Percentiles rank a stretch among this genome's conserved stretches.
These are phyloP conservation scores for Danio tinwini DNA, from an alignment of 2,797 vertebrate species.

Conservation along the genomic window DNA sequence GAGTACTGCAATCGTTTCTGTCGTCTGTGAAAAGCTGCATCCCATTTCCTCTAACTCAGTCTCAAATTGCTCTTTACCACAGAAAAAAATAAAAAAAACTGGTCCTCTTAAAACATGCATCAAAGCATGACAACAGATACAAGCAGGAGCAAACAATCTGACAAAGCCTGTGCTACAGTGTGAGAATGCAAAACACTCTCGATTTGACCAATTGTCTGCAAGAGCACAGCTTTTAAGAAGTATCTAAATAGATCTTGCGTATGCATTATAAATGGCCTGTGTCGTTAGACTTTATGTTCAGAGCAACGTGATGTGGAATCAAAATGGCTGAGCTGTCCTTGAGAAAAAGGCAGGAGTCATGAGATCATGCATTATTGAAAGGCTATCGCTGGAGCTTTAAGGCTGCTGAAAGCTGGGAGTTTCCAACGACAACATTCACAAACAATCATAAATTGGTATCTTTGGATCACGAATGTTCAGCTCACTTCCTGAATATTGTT, in stretches of 20 bases:
- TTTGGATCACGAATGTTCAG: constrained; percentile 20
- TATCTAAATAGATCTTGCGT: constrained; percentile 7
- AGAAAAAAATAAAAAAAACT: neutral
- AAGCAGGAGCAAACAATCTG: constrained; percentile 16
- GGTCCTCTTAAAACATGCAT: neutral
- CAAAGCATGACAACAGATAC: neutral
- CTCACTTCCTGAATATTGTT: neutral
- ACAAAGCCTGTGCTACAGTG: neutral
- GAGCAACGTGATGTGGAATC: constrained; percentile 8
- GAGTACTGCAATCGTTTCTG: neutral
- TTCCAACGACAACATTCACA: constrained; percentile 9
- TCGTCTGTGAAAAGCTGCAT: constrained; percentile 6
- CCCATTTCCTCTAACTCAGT: constrained; percentile 26
- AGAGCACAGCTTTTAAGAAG: neutral
- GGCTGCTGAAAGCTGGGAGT: constrained; percentile 15
- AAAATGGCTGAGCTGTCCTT: constrained; percentile 51
- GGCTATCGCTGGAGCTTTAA: constrained; percentile 35
- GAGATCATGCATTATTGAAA: constrained; percentile 56
- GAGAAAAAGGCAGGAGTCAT: constrained; percentile 42
- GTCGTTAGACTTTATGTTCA: constrained; percentile 26
- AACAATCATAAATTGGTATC: constrained; percentile 23
- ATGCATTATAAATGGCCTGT: constrained; percentile 31
- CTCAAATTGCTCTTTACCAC: neutral
- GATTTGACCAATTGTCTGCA: neutral
- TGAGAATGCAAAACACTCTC: neutral